A percentile compares a stretch with the other conserved stretches of the same genome.
Conservation (phyloP, 2,888 invertebrate genomes). For the Lasioglossum marginatum region DNA sequence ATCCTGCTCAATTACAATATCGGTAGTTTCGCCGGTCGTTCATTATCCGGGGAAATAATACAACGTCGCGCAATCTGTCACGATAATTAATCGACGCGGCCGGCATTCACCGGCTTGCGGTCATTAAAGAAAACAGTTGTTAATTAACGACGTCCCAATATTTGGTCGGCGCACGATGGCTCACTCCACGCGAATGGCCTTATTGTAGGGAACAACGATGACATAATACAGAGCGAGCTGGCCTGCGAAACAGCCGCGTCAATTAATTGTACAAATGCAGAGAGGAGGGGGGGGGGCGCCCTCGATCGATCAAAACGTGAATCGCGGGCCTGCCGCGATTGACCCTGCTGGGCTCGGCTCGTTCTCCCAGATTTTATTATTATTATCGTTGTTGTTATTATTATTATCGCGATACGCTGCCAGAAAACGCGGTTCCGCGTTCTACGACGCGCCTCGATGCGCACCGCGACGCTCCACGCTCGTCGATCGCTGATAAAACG, state of each 20-base stretch:
- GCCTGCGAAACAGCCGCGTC: constrained; percentile 35
- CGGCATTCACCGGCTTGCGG: constrained; percentile 12
- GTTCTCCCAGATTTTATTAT: constrained; percentile 37
- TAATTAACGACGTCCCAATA: constrained; percentile 64
- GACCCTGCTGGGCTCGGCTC: not conserved
- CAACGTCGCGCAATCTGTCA: constrained; percentile 18
- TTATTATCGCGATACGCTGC: not conserved
- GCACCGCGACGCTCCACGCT: constrained; percentile 11
- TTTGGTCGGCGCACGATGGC: constrained; percentile 44
- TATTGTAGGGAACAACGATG: constrained; percentile 19
- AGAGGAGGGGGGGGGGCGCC: not conserved
- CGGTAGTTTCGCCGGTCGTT: not conserved
- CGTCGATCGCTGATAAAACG: constrained; percentile 28
- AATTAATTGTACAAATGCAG: constrained; percentile 51
- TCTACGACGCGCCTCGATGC: constrained; percentile 29
- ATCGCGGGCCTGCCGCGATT: not conserved
- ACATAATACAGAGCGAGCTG: constrained; percentile 23
- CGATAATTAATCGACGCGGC: constrained; percentile 36
- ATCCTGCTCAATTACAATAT: constrained; percentile 29
- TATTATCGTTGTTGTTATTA: not conserved
- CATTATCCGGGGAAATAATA: constrained; percentile 30
- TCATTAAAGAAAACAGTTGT: constrained; percentile 44
- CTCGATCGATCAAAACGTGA: constrained; percentile 36
- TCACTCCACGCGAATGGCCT: constrained; percentile 20
- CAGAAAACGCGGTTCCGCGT: constrained; percentile 23